These are phyloP conservation scores for Micrasema minimum DNA, from an alignment of 1,140 invertebrate species.

Conservation along the genomic window DNA sequence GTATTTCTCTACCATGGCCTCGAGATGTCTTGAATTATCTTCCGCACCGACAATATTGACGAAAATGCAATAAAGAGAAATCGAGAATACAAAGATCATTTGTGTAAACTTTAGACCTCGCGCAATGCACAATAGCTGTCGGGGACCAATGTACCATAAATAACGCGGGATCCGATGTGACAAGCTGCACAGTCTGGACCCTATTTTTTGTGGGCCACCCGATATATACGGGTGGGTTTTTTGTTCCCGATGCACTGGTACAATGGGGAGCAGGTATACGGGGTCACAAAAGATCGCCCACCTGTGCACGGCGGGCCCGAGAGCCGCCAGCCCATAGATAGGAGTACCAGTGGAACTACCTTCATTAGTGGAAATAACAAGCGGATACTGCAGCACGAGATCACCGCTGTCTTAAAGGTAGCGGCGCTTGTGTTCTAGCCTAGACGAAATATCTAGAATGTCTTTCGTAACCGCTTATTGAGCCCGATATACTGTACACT, in stretches of 20 bases:
- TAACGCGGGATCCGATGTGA: conserved; percentile 28
- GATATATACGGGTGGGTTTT: conserved; percentile 28
- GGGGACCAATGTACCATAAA: conserved; percentile 28
- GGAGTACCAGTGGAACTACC: not conserved
- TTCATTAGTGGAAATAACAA: conserved; percentile 1
- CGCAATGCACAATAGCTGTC: conserved; percentile 21
- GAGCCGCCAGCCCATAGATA: not conserved
- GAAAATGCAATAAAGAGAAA: conserved; percentile 14
- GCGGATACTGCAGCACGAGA: not conserved
- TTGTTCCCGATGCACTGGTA: conserved; percentile 26
- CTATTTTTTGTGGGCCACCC: conserved; percentile 33
- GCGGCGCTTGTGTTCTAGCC: not conserved
- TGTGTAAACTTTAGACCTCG: not conserved
- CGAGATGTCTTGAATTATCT: not conserved
- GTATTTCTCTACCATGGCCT: not conserved
- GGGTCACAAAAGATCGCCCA: conserved; percentile 39
- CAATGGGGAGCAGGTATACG: conserved; percentile 31
- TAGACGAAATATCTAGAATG: not conserved
- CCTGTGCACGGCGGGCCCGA: conserved; percentile 10
- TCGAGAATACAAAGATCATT: conserved; percentile 25
- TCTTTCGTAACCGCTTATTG: too few species aligned
- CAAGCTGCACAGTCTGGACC: conserved; percentile 21
- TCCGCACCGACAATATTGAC: conserved; percentile 15
- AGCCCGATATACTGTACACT: too few species aligned
- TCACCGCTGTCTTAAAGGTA: not conserved